Evolutionary conservation across 1,140 invertebrate genomes (phyloP).

Genomic region (Argopecten irradians): DNA sequence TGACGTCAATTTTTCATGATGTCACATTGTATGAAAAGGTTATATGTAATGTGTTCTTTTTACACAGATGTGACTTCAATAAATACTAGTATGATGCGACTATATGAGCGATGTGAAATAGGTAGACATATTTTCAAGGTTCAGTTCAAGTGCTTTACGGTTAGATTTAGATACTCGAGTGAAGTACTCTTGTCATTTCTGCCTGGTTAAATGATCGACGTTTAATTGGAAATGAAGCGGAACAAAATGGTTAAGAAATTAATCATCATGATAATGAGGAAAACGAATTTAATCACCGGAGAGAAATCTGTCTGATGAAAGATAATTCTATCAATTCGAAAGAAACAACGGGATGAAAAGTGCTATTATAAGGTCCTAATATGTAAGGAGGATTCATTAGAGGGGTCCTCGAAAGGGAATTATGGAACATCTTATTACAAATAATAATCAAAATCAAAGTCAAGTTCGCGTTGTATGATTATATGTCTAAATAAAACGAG

Average conservation of each 20-base stretch:
- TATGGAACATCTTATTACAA: too few species aligned
- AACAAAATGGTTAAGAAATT: background rate
- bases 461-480: too few species aligned
- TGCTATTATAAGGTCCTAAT: background rate
- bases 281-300: background rate
- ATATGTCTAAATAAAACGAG: too few species aligned
- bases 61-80: too few species aligned
- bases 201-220: background rate
- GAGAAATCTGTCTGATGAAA: background rate
- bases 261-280: background rate
- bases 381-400: background rate
- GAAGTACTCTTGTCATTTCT: background rate
- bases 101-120: background rate
- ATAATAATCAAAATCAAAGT: too few species aligned
- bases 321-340: background rate
- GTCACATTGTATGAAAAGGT: too few species aligned
- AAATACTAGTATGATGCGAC: too few species aligned
- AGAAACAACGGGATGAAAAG: background rate
- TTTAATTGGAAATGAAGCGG: constrained; percentile 15
- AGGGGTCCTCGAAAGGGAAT: background rate
- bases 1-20: too few species aligned
- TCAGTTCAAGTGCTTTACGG: background rate
- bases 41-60: too few species aligned
- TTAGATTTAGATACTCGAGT: background rate
- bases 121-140: background rate